Percentiles rank a stretch among this genome's conserved stretches.
Conservation (phyloP, 2,797 vertebrate genomes). For the Lateolabrax maculatus region DNA sequence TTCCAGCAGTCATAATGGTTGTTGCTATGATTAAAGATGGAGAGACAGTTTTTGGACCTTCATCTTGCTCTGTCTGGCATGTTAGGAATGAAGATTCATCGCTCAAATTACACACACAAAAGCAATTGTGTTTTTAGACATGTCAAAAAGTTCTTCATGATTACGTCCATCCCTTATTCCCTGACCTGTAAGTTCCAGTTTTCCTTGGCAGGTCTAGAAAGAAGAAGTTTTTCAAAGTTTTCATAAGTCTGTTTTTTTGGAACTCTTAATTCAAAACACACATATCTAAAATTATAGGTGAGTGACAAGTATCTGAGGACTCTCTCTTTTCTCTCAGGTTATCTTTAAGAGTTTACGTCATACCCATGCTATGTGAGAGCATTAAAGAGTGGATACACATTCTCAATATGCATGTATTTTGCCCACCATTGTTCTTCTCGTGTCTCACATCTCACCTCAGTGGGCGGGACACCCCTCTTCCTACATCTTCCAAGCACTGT, state of each 20-base stretch:
- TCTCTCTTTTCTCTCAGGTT: background rate
- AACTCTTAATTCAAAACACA: background rate
- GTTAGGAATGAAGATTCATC: conserved; percentile 35
- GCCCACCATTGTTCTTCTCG: background rate
- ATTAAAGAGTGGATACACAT: background rate
- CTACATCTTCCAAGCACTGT: conserved; percentile 13
- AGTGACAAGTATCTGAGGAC: background rate
- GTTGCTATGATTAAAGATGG: conserved; percentile 76
- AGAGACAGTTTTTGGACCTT: conserved; percentile 71
- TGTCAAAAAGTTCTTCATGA: conserved; percentile 16
- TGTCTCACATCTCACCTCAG: conserved; percentile 20
- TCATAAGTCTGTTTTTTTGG: background rate
- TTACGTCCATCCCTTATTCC: conserved; percentile 8
- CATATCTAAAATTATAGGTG: background rate
- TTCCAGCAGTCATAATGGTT: conserved; percentile 80
- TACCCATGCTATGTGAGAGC: conserved; percentile 1
- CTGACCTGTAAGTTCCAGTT: conserved; percentile 2
- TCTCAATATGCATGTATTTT: background rate
- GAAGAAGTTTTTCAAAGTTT: background rate
- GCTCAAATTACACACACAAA: conserved; percentile 34
- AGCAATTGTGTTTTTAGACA: conserved; percentile 24
- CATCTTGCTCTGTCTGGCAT: conserved; percentile 51
- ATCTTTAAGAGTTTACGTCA: background rate
- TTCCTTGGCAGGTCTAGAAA: background rate
- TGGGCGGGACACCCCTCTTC: background rate